Percentiles rank a stretch among this genome's conserved stretches.
Conservation (phyloP, 2,113 vertebrate species). For the Macquaria ambigua region DNA sequence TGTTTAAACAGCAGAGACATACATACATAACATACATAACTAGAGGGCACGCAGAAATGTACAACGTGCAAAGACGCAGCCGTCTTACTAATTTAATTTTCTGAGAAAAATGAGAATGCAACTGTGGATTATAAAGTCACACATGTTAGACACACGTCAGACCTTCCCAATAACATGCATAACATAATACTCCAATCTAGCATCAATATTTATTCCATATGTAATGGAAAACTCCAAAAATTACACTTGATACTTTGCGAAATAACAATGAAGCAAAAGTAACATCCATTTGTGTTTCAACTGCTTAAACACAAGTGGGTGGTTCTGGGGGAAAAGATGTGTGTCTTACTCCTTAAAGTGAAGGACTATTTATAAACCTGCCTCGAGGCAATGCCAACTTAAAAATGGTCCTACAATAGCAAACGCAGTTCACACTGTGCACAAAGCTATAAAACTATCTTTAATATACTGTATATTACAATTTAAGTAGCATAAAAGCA, state of each 20-base stretch:
- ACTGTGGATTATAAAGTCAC: neutral
- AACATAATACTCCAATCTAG: neutral
- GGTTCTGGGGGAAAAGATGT: slow-evolving; percentile 4
- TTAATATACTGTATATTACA: slow-evolving; percentile 2
- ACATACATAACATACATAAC: neutral
- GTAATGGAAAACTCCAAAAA: neutral
- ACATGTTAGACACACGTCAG: neutral
- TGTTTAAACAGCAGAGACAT: slow-evolving; percentile 4
- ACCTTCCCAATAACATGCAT: neutral
- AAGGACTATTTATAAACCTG: slow-evolving; percentile 41
- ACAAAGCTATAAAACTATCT: slow-evolving; percentile 9
- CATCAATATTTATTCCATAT: neutral
- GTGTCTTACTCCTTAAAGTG: neutral
- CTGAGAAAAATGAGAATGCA: neutral
- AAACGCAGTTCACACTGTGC: slow-evolving; percentile 13
- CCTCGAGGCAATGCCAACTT: neutral
- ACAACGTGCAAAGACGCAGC: neutral
- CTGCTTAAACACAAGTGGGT: slow-evolving; percentile 14
- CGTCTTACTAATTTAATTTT: neutral
- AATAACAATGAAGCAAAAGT: neutral
- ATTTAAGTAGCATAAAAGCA: slow-evolving; percentile 11
- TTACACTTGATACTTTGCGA: neutral
- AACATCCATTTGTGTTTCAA: slow-evolving; percentile 10
- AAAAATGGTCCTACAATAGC: slow-evolving; percentile 7
- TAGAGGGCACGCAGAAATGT: neutral